Percentiles rank a stretch among this genome's conserved stretches.
phyloP scores from a whole-genome alignment of 2,797 vertebrate species.

The Channallabes apus region DNA sequence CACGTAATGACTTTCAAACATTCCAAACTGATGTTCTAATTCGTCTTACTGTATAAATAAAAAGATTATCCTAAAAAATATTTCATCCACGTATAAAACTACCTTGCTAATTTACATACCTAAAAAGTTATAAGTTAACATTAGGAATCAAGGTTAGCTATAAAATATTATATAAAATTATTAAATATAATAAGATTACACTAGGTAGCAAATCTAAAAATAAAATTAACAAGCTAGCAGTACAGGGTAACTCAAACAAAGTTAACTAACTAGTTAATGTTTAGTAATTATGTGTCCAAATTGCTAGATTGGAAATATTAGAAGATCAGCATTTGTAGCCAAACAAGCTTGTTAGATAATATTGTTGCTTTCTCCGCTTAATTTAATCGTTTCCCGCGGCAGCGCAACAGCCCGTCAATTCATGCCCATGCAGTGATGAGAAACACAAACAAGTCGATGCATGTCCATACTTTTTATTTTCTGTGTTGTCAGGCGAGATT shows the following conservation, averaged over 20 bases:
- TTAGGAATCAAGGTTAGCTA: neutral
- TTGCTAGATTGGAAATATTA: neutral
- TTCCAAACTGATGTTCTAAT: neutral
- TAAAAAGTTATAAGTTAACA: neutral
- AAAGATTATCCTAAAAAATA: neutral
- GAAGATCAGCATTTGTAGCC: no score
- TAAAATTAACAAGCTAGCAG: neutral
- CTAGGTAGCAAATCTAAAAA: no score
- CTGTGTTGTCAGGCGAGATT: no score
- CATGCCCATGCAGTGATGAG: no score
- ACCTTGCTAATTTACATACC: neutral
- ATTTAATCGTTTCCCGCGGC: no score
- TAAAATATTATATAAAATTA: neutral
- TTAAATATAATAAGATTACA: neutral
- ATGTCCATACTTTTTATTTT: no score
- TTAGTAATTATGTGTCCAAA: neutral
- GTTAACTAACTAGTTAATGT: neutral
- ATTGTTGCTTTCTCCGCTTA: no score
- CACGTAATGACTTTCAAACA: neutral
- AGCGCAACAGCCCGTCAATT: no score
- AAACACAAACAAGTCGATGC: no score
- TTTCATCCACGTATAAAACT: neutral
- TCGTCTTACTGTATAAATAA: neutral
- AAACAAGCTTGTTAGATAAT: no score
- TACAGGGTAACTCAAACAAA: neutral